Conservation (phyloP, 2,888 invertebrate genomes). For the Stenichneumon culpator region DNA sequence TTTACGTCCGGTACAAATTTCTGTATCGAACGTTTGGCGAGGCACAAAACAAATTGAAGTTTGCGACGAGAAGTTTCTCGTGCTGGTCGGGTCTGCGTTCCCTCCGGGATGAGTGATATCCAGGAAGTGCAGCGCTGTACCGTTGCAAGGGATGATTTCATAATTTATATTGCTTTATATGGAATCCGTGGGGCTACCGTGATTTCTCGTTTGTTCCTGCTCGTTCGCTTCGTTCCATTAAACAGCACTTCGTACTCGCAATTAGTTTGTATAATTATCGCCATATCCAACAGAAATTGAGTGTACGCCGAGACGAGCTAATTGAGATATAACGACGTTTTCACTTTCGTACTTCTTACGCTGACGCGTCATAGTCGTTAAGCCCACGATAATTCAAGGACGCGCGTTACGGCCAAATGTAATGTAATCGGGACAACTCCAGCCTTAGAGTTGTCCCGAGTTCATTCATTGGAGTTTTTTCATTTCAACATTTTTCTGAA, state of each 20-base stretch:
- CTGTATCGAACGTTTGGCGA: background rate
- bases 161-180: constrained; percentile 1
- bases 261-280: constrained; percentile 6
- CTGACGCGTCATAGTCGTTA: constrained; percentile 34
- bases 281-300: constrained; percentile 1
- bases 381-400: constrained; percentile 4
- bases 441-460: too few species aligned
- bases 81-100: background rate
- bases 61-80: background rate
- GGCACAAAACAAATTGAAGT: background rate
- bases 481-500: too few species aligned
- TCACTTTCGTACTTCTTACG: background rate
- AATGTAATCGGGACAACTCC: background rate
- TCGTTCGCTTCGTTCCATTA: constrained; percentile 20
- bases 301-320: constrained; percentile 25
- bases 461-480: too few species aligned
- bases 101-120: background rate
- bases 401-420: background rate
- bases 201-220: constrained; percentile 6
- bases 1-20: background rate
- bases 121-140: background rate
- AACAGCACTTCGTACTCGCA: background rate
- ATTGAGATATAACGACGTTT: constrained; percentile 48
- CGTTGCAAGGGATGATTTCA: constrained; percentile 10
- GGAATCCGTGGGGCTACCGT: background rate